Percentiles rank a stretch among this genome's conserved stretches.
phyloP scores from a whole-genome alignment of 2,113 vertebrate genomes.

The Pantherophis guttatus region DNA sequence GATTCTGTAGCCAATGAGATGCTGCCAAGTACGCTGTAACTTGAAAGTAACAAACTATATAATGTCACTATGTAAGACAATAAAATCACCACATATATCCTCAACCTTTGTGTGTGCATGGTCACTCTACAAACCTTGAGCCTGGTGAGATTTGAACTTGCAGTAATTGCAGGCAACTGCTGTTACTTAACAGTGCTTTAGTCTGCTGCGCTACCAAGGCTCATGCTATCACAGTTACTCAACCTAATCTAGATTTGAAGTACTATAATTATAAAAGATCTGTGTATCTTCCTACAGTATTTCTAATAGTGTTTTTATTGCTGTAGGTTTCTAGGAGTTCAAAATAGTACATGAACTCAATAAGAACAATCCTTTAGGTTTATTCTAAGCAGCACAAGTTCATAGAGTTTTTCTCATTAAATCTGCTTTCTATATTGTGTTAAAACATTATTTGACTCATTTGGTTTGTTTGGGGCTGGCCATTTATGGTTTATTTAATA shows the following conservation, averaged over 20 bases:
- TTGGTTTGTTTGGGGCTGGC: not conserved
- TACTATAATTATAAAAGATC: not conserved
- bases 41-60: no score
- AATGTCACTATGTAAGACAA: no score
- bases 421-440: not conserved
- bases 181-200: no score
- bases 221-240: not conserved
- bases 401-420: not conserved
- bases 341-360: not conserved
- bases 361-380: not conserved
- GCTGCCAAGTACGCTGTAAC: no score
- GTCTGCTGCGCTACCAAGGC: no score
- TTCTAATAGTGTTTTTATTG: not conserved
- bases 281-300: not conserved
- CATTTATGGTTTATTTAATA: not conserved
- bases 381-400: not conserved
- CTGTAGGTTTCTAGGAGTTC: not conserved
- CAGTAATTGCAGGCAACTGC: no score
- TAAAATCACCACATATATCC: no score
- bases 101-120: no score
- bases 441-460: not conserved
- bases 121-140: no score
- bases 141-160: no score
- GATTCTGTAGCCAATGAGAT: no score
- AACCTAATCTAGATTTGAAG: not conserved